Base-by-base conservation (phyloP, 1,140 invertebrate species). In the Laupala kohalensis region DNA sequence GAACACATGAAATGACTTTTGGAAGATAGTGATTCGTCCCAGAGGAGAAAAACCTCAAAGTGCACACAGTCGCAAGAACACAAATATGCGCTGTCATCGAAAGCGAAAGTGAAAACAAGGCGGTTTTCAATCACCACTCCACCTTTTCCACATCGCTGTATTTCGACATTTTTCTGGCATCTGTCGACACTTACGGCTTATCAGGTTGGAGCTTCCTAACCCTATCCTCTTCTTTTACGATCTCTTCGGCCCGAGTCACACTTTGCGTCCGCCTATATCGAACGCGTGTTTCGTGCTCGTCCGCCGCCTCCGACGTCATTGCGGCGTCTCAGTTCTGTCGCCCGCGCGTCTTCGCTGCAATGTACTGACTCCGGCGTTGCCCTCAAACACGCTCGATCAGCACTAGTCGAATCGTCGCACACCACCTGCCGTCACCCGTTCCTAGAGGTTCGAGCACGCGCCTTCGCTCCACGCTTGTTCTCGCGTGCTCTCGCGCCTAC, bases 191-290 rank as follows among this genome's bases (percentile, higher is more conserved):
- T 90, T 83, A 95, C 93, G 93, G 92, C 84, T 89, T 92, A 81
- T 95, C 93, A 5, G 90, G 89, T 77, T 95, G 92, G n/a, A 86
- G 87, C 78, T 84, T 88, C 65, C 93, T 83, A 71, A 88, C 88
- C 82, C 88, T 90, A 75, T 88, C 86, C 80, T 94, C 92, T 75
- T 90, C 87, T 76, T 89, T 88, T 69, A 88, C 86, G 67, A 94
- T 92, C 81, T 95, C 90, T 83, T 95, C 93, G 62, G 92, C 92
- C 71, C 89, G 86, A 19, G 92, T 93, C 5, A 93, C 90, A 83
- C 93, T 95, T 77, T 92, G 90, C 2, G 92, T 89, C 74, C 94
- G 85, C 74, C 92, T 84, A 73, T 89, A 86, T 24, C 88, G 83
- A 71, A 89, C 77, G 74, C 82, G 80, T 77, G 74, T 26, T 25